Conservation (phyloP, 2,888 invertebrate species). For the Muscina levida region DNA sequence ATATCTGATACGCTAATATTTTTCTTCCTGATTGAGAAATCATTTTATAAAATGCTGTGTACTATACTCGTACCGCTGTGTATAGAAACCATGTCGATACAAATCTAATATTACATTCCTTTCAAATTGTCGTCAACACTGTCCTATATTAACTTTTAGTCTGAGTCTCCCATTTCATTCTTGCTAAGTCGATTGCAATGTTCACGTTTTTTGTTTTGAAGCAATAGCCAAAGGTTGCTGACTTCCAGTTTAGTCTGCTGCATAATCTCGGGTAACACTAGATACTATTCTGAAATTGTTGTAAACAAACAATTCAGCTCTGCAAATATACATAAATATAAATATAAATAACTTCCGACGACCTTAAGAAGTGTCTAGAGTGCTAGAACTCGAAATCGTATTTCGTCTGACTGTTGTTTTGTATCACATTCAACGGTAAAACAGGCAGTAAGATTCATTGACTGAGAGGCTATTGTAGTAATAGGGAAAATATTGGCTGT, state of each 20-base stretch:
- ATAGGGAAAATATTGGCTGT: no score
- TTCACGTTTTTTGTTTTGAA: background rate
- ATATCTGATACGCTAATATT: no score
- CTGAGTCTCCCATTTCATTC: constrained; percentile 25
- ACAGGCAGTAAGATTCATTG: background rate
- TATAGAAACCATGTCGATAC: no score
- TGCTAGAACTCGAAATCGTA: constrained; percentile 10
- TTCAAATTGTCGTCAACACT: no score
- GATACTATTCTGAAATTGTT: background rate
- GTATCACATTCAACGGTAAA: background rate
- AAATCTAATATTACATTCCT: no score
- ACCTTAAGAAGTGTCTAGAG: constrained; percentile 26
- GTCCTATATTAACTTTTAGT: no score
- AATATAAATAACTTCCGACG: constrained; percentile 11
- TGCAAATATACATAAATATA: constrained; percentile 2
- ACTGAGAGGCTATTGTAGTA: no score
- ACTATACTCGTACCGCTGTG: no score
- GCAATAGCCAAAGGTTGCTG: constrained; percentile 15
- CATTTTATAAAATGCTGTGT: no score
- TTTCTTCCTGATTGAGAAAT: no score
- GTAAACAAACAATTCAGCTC: constrained; percentile 7
- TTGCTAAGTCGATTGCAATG: background rate
- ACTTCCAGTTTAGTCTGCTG: constrained; percentile 14
- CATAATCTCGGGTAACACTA: constrained; percentile 30
- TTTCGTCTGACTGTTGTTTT: background rate